Conservation (phyloP, 64 coral and sea anemone species). For the Dendrophyllia cribrosa region DNA sequence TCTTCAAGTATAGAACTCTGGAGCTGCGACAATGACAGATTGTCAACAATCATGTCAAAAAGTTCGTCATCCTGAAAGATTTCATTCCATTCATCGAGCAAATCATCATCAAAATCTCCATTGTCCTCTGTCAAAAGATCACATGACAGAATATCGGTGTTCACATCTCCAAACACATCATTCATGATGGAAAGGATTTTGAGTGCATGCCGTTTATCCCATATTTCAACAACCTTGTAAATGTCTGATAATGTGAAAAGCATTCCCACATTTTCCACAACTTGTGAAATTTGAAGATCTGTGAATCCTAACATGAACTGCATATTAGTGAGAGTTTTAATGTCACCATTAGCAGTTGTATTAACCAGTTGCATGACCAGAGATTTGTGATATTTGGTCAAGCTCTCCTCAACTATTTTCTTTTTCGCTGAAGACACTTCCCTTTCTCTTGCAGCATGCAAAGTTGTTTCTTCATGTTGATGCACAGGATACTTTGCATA, state of each 20-base stretch:
- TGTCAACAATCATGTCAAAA: constrained; percentile 55
- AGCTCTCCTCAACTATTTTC: constrained; percentile 4
- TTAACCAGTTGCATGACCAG: constrained; percentile 48
- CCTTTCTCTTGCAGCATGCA: constrained; percentile 8
- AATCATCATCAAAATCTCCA: constrained; percentile 43
- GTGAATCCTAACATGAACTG: constrained; percentile 60
- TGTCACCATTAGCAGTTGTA: constrained; percentile 38
- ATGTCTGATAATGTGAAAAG: neutral
- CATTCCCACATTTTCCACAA: constrained; percentile 28
- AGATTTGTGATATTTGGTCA: constrained; percentile 57
- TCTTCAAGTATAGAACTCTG: neutral
- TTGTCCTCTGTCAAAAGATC: neutral
- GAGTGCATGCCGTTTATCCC: neutral
- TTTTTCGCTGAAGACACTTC: constrained; percentile 29
- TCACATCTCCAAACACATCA: neutral
- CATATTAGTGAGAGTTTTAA: constrained; percentile 37
- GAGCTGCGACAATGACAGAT: constrained; percentile 45
- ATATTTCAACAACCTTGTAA: neutral
- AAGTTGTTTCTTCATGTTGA: neutral
- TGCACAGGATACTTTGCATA: constrained; percentile 26
- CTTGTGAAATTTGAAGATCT: constrained; percentile 63
- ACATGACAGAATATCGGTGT: neutral
- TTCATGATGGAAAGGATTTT: neutral
- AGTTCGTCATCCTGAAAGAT: constrained; percentile 53
- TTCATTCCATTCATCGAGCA: constrained; percentile 55